phyloP scores from a whole-genome alignment of 2,113 vertebrate species.

The Zosterops borbonicus region DNA sequence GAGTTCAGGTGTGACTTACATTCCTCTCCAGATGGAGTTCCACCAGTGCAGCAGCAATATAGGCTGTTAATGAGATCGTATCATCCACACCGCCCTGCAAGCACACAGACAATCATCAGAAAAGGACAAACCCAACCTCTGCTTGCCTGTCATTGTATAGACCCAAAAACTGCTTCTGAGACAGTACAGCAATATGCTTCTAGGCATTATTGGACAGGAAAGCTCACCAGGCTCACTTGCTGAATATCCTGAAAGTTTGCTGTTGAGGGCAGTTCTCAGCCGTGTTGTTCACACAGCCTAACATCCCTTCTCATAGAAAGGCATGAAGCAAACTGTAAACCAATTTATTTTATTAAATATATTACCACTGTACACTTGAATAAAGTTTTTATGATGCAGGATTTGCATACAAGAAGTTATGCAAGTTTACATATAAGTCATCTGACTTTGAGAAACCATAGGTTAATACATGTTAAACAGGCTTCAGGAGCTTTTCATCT shows the following conservation, averaged over 20 bases:
- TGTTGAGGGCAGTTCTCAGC: neutral
- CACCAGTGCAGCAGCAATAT: constrained; percentile 73
- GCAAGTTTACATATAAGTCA: neutral
- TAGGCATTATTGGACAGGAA: neutral
- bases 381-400: neutral
- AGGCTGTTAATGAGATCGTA: constrained; percentile 79
- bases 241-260: neutral
- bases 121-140: neutral
- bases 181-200: neutral
- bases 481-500: neutral
- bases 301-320: neutral
- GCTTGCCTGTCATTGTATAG: neutral
- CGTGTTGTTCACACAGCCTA: neutral
- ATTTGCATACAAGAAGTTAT: neutral
- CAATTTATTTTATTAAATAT: neutral
- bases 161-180: neutral
- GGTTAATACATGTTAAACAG: neutral
- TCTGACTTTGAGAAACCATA: neutral
- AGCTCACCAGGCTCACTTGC: neutral
- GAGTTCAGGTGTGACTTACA: constrained; percentile 1
- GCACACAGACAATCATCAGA: neutral
- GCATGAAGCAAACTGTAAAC: neutral
- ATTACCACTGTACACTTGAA: neutral
- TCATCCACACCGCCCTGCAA: constrained; percentile 81
- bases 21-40: constrained; percentile 68